Percentiles rank a stretch among this genome's conserved stretches.
Evolutionary conservation across 2,797 vertebrate genomes (phyloP).

Genomic region (Pantherophis vulpinus): DNA sequence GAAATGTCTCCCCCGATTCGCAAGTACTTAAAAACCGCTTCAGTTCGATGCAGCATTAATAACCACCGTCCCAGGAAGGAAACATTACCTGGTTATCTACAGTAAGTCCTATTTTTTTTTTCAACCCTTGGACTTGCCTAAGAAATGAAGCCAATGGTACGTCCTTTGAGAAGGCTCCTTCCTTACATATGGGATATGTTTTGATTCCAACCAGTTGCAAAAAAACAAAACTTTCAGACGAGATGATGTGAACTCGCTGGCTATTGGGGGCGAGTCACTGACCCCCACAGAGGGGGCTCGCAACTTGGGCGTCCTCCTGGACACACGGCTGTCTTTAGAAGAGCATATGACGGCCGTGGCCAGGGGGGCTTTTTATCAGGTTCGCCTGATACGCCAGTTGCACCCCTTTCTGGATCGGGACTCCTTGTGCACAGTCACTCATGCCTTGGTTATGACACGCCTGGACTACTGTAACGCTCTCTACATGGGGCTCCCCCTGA

Average conservation of each 20-base stretch:
- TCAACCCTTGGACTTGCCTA: neutral
- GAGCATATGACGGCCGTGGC: too few species aligned
- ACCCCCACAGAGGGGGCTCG: too few species aligned
- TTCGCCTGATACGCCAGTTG: too few species aligned
- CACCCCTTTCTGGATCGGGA: too few species aligned
- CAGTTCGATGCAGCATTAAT: neutral
- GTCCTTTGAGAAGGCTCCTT: neutral
- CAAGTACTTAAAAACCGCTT: slow-evolving; percentile 5
- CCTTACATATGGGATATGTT: neutral
- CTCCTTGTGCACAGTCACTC: too few species aligned
- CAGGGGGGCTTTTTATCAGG: too few species aligned
- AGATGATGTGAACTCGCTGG: neutral
- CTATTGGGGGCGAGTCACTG: too few species aligned
- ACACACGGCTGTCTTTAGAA: too few species aligned
- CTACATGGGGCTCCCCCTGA: too few species aligned
- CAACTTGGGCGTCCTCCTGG: too few species aligned
- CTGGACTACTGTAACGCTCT: too few species aligned
- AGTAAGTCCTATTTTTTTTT: neutral
- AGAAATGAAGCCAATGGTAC: neutral
- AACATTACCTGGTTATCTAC: neutral
- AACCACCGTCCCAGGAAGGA: neutral
- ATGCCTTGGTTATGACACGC: too few species aligned
- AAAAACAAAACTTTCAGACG: neutral
- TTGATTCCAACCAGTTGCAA: neutral
- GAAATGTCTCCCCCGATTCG: neutral